Conservation (phyloP, 2,113 vertebrate species). For the Bostrychus sinensis region DNA sequence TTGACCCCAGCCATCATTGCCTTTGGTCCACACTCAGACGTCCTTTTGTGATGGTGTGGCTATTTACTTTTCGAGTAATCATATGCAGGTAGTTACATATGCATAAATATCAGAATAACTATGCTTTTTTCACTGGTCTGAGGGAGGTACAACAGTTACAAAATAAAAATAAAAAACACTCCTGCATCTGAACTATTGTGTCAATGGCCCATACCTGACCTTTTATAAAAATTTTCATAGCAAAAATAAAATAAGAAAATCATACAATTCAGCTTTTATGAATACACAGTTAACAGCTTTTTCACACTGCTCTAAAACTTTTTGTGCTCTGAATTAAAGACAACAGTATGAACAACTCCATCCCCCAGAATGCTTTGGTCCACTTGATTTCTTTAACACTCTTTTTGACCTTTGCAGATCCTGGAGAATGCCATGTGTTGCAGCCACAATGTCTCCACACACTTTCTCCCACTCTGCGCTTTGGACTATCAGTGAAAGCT, state of each 20-base stretch:
- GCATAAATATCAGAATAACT: constrained; percentile 63
- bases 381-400: constrained; percentile 64
- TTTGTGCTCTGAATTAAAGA: constrained; percentile 67
- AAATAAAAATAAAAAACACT: too few species aligned
- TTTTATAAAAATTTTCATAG: too few species aligned
- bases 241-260: too few species aligned
- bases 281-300: too few species aligned
- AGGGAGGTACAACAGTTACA: too few species aligned
- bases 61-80: constrained; percentile 73
- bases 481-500: constrained; percentile 46
- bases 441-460: constrained; percentile 37
- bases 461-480: constrained; percentile 55
- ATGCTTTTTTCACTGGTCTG: constrained; percentile 42
- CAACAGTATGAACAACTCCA: constrained; percentile 60
- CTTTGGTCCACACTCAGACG: constrained; percentile 51
- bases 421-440: constrained; percentile 45
- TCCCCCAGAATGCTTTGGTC: constrained; percentile 67
- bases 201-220: too few species aligned
- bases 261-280: too few species aligned
- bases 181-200: too few species aligned
- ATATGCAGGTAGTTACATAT: constrained; percentile 66
- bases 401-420: constrained; percentile 62
- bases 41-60: constrained; percentile 64
- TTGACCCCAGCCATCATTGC: constrained; percentile 23
- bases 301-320: too few species aligned